Conservation (phyloP, 2,797 vertebrate genomes). For the Vultur gryphus region DNA sequence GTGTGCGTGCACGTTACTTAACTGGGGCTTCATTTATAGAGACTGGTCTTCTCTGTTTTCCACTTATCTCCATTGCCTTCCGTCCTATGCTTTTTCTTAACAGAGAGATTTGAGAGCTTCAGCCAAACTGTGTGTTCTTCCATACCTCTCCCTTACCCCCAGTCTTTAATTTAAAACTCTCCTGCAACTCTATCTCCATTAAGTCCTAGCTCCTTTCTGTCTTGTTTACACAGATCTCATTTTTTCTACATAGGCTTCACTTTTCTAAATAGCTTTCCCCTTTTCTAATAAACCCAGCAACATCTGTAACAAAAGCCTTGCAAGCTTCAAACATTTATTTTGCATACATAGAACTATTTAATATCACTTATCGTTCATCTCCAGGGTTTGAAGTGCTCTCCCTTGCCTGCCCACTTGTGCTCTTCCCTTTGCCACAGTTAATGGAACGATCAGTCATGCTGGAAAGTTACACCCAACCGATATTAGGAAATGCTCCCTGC, state of each 20-base stretch:
- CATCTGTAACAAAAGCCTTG: not conserved
- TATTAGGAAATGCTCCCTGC: slow-evolving; percentile 16
- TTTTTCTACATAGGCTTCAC: not conserved
- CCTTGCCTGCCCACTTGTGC: not conserved
- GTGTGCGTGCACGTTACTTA: not conserved
- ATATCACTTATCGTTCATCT: not conserved
- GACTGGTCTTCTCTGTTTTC: not conserved
- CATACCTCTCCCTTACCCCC: not conserved
- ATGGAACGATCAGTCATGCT: not conserved
- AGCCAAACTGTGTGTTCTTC: not conserved
- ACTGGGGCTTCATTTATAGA: not conserved
- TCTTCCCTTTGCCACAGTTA: slow-evolving; percentile 30
- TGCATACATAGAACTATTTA: not conserved
- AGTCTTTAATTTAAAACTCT: not conserved
- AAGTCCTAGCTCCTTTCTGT: not conserved
- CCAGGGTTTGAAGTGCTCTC: not conserved
- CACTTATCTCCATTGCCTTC: not conserved
- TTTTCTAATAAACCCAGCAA: not conserved
- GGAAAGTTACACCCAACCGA: not conserved
- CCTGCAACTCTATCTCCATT: not conserved
- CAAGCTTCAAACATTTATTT: slow-evolving; percentile 11
- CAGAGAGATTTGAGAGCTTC: not conserved
- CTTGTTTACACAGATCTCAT: not conserved
- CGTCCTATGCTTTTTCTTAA: not conserved
- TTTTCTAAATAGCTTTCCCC: not conserved